phyloP scores from a whole-genome alignment of 2,888 invertebrate species.

The Ophioninae sp. region DNA sequence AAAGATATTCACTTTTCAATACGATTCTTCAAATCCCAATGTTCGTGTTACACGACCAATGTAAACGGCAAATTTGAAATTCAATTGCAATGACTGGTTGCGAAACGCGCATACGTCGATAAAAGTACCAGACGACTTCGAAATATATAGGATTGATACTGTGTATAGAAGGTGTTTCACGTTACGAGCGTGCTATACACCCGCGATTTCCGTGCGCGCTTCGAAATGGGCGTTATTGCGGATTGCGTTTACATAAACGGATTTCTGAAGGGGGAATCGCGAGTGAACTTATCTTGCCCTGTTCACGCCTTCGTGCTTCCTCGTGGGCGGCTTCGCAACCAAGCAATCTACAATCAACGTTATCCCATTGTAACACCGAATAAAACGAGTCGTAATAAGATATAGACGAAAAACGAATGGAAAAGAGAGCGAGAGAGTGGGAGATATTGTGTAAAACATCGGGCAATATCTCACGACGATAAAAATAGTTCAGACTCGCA shows the following conservation, averaged over 20 bases:
- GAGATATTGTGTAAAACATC: conserved; percentile 15
- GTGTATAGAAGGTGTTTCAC: neutral
- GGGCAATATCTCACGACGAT: conserved; percentile 43
- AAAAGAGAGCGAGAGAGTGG: neutral
- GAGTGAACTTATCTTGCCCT: conserved; percentile 31
- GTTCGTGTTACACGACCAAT: too few species aligned
- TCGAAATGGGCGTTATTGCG: conserved; percentile 32
- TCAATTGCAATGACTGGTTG: neutral
- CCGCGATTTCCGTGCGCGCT: neutral
- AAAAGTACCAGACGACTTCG: neutral
- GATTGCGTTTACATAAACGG: neutral
- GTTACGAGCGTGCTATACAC: neutral
- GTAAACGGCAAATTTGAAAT: neutral
- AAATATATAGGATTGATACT: neutral
- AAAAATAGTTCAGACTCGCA: conserved; percentile 27
- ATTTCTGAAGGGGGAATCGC: conserved; percentile 4
- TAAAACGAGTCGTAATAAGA: conserved; percentile 21
- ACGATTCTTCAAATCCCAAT: too few species aligned
- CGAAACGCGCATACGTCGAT: neutral
- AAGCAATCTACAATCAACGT: conserved; percentile 18
- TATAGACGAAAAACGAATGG: conserved; percentile 8
- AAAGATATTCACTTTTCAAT: too few species aligned
- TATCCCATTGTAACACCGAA: neutral
- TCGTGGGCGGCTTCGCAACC: conserved; percentile 22
- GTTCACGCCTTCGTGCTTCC: conserved; percentile 44